phyloP scores from a whole-genome alignment of 2,888 invertebrate genomes.

The Synanthedon formicaeformis region DNA sequence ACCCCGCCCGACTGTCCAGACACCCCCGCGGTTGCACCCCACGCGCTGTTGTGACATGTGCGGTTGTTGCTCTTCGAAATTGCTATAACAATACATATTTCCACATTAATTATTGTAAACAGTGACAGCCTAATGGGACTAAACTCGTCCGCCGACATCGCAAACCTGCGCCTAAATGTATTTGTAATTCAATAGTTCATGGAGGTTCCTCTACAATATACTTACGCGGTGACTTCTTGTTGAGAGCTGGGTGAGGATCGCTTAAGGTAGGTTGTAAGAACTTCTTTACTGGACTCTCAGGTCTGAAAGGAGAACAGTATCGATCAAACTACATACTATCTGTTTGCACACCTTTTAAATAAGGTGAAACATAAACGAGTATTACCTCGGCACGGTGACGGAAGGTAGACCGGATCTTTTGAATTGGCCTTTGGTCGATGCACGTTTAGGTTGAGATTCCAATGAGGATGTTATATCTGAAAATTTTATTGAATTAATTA shows the following conservation, averaged over 20 bases:
- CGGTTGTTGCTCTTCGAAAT: conserved; percentile 29
- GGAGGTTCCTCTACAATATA: conserved; percentile 7
- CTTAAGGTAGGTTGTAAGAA: conserved; percentile 86
- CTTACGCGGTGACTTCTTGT: conserved; percentile 74
- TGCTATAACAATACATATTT: conserved; percentile 13
- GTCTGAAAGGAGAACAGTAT: conserved; percentile 59
- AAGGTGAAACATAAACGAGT: background rate
- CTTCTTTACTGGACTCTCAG: conserved; percentile 85
- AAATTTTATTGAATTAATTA: conserved; percentile 2
- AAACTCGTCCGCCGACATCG: too few species aligned
- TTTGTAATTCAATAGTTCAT: background rate
- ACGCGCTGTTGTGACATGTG: conserved; percentile 11
- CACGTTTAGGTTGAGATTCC: conserved; percentile 49
- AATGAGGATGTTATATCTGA: conserved; percentile 48
- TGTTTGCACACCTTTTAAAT: background rate
- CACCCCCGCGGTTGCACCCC: conserved; percentile 6
- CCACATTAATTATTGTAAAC: too few species aligned
- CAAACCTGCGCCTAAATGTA: too few species aligned
- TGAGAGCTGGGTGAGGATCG: conserved; percentile 74
- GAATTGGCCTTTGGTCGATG: conserved; percentile 50
- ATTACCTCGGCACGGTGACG: conserved; percentile 49
- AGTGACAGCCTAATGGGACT: too few species aligned
- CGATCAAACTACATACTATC: too few species aligned
- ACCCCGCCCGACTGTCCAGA: conserved; percentile 6
- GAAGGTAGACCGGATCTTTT: conserved; percentile 52